phyloP scores from a whole-genome alignment of 2,888 invertebrate species.

The Antheraea assamensis region DNA sequence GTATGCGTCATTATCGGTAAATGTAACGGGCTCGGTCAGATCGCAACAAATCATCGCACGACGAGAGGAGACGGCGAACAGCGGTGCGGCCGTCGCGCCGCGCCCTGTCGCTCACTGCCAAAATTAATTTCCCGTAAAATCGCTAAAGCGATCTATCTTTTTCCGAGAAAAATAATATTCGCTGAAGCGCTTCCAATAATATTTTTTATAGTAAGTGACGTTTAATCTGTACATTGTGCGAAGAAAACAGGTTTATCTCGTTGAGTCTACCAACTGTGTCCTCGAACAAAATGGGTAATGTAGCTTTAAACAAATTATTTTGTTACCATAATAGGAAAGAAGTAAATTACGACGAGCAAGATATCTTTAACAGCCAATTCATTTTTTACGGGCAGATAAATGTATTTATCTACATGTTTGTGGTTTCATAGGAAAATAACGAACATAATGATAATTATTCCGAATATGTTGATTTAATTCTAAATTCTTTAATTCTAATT shows the following conservation, averaged over 20 bases:
- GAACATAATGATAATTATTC: no score
- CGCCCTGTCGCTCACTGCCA: constrained; percentile 73
- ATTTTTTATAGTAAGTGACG: constrained; percentile 58
- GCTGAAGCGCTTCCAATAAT: constrained; percentile 57
- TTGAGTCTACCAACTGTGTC: constrained; percentile 52
- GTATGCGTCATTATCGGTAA: constrained; percentile 70
- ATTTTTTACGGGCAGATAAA: constrained; percentile 48
- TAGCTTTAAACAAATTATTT: constrained; percentile 67
- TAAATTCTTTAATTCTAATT: no score
- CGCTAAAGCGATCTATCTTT: constrained; percentile 76
- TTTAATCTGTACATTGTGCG: constrained; percentile 65
- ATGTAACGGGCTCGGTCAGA: constrained; percentile 63
- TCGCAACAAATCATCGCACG: constrained; percentile 71
- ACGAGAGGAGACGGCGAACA: constrained; percentile 38
- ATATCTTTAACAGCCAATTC: constrained; percentile 52
- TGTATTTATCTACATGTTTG: constrained; percentile 5
- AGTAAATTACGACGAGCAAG: constrained; percentile 55
- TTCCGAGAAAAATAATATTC: constrained; percentile 75
- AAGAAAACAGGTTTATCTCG: constrained; percentile 60
- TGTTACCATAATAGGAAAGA: constrained; percentile 61
- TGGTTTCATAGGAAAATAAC: background rate
- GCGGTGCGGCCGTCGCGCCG: constrained; percentile 46
- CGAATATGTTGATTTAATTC: no score
- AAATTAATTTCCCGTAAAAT: constrained; percentile 80
- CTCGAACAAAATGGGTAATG: constrained; percentile 57